Evolutionary conservation across 2,113 vertebrate genomes (phyloP), one percentile per base, ranked within the genome.

Genomic region (Argyrosomus japonicus): DNA sequence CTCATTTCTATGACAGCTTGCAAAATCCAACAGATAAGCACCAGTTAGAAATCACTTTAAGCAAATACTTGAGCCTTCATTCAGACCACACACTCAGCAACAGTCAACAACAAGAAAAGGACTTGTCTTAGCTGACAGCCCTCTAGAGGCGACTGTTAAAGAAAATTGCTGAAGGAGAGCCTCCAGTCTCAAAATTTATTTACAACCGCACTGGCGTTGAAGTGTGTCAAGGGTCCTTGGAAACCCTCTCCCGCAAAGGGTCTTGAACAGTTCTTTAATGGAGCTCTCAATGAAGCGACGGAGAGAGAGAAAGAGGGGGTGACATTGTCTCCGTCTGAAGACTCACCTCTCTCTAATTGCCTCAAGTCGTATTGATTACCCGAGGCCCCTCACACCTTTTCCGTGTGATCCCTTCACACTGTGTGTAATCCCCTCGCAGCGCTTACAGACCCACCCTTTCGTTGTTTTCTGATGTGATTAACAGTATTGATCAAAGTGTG

Each of bases 301-400:
- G 57, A 71, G 63, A 61, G 58, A 45, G 53, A 57, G 40, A 78
- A 57, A 84, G 81, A 63, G 61, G 47, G 68, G 63, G 40, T 61
- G 85, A 92, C 79, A 72, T 81, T 68, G 89, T 87, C 84, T 90
- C 63, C 0, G 27, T 86, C 75, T 85, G 82, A 88, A 84, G 47
- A 78, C 77, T 89, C 77, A 71, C 85, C 87, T 89, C 83, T 81
- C 67, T 91, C 69, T 93, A 91, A 92, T 90, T 90, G 88, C 88
- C 86, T 88, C 43, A 64, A 82, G 87, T 85, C 62, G 29, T 83
- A 92, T 92, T 88, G 91, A 94, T 94, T 82, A 92, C 48, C 45
- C 6, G 29, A 58, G 77, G 57, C 68, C 85, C 83, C 80, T 84
- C 76, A 54, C 88, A 86, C 86, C 85, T 84, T 81, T 63, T 70